Conservation (phyloP, 92 coral and sea anemone species). For the Muricea muricata region DNA sequence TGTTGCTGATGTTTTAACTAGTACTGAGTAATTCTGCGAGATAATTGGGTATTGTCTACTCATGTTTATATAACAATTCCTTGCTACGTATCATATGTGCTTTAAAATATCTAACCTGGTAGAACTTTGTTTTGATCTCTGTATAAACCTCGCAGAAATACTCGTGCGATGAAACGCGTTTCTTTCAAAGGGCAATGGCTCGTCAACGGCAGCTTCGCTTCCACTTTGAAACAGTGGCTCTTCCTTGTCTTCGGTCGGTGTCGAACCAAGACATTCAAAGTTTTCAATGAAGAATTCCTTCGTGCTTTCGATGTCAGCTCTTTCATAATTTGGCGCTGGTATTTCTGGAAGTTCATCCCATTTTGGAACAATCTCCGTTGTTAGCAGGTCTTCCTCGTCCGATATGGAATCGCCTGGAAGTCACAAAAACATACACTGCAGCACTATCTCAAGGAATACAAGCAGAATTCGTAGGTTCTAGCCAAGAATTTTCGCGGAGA, state of each 20-base stretch:
- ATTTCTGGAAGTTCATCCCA: slow-evolving; percentile 40
- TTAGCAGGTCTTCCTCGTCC: slow-evolving; percentile 20
- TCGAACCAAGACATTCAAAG: slow-evolving; percentile 89
- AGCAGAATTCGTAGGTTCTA: too few species aligned
- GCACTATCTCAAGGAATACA: too few species aligned
- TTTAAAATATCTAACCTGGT: slow-evolving; percentile 52
- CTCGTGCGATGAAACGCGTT: slow-evolving; percentile 72
- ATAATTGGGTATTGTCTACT: too few species aligned
- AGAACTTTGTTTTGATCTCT: slow-evolving; percentile 74
- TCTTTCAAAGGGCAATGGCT: slow-evolving; percentile 33
- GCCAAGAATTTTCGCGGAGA: too few species aligned
- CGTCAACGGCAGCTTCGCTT: slow-evolving; percentile 14
- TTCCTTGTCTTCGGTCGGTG: slow-evolving; percentile 65
- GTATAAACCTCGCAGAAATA: slow-evolving; percentile 92
- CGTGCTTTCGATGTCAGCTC: slow-evolving; percentile 58
- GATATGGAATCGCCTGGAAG: slow-evolving; percentile 26
- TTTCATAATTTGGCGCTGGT: slow-evolving; percentile 53
- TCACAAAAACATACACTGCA: background rate
- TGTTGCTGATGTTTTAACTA: too few species aligned
- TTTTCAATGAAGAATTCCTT: slow-evolving; percentile 74
- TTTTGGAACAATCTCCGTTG: slow-evolving; percentile 23
- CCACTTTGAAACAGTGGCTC: slow-evolving; percentile 53
- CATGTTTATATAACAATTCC: too few species aligned
- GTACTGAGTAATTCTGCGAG: too few species aligned
- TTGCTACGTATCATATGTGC: too few species aligned